A percentile compares a stretch with the other conserved stretches of the same genome.
Evolutionary conservation across 53 echinoderm and acorn worm species (phyloP).

Genomic region (Holothuria leucospilota): DNA sequence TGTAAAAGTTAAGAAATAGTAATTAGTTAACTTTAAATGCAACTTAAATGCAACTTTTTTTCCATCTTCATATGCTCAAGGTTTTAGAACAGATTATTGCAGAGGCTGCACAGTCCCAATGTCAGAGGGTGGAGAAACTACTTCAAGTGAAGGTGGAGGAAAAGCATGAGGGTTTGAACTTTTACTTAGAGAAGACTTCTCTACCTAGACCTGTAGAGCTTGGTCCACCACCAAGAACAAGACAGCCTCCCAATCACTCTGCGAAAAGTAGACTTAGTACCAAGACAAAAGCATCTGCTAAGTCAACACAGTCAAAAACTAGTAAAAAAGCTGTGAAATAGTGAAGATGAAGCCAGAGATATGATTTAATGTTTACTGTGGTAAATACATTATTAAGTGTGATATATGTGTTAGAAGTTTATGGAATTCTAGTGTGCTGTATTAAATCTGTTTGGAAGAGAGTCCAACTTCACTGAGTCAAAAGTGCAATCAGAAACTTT

Average conservation of each 20-base stretch:
- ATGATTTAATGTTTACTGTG: no score
- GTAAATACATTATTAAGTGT: no score
- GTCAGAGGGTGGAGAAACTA: conserved; percentile 70
- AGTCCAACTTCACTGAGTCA: no score
- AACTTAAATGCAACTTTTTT: neutral
- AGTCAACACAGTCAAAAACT: conserved; percentile 42
- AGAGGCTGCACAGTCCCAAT: conserved; percentile 65
- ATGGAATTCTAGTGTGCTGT: no score
- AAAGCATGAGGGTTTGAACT: conserved; percentile 74
- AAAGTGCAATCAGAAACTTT: no score
- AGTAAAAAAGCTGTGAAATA: conserved; percentile 15
- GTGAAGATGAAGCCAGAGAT: neutral
- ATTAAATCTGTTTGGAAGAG: no score
- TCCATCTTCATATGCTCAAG: conserved; percentile 40
- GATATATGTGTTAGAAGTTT: no score
- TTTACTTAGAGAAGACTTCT: conserved; percentile 84
- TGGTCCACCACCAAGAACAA: conserved; percentile 89
- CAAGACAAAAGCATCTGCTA: conserved; percentile 54
- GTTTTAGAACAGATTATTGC: conserved; percentile 69
- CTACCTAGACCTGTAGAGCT: conserved; percentile 85
- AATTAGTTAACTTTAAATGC: neutral
- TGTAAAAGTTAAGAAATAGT: no score
- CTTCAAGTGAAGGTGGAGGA: conserved; percentile 81
- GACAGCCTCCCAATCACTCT: conserved; percentile 66
- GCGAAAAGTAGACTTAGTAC: conserved; percentile 74